phyloP scores from a whole-genome alignment of 1,140 invertebrate species.

The Drosophila parvula region DNA sequence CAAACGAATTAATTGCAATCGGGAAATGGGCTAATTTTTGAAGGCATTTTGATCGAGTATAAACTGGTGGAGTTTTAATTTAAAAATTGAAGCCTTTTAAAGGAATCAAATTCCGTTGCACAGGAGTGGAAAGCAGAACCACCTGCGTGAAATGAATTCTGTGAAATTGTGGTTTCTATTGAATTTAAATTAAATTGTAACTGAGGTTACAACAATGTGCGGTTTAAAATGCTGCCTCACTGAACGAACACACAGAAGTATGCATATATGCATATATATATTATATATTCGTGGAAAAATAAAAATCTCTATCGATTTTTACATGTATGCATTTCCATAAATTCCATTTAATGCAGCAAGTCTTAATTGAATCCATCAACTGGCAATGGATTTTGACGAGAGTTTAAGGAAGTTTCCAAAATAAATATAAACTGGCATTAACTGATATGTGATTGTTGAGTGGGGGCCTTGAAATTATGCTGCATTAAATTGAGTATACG shows the following conservation, averaged over 20 bases:
- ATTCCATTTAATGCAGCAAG: neutral
- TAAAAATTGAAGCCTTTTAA: neutral
- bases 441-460: neutral
- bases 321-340: neutral
- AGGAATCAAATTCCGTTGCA: neutral
- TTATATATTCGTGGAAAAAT: too few species aligned
- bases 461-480: neutral
- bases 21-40: neutral
- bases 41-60: neutral
- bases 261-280: too few species aligned
- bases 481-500: neutral
- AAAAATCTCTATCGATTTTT: neutral
- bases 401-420: neutral
- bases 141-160: neutral
- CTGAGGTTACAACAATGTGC: neutral
- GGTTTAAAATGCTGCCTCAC: neutral
- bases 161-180: neutral
- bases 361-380: neutral
- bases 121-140: too few species aligned
- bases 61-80: neutral
- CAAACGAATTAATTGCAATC: neutral
- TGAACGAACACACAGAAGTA: too few species aligned
- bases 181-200: neutral
- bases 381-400: too few species aligned
- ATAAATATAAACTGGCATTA: neutral